A percentile compares a stretch with the other conserved stretches of the same genome.
These are phyloP conservation scores for Dorcus hopei DNA, from an alignment of 2,888 invertebrate species.

Conservation along the genomic window DNA sequence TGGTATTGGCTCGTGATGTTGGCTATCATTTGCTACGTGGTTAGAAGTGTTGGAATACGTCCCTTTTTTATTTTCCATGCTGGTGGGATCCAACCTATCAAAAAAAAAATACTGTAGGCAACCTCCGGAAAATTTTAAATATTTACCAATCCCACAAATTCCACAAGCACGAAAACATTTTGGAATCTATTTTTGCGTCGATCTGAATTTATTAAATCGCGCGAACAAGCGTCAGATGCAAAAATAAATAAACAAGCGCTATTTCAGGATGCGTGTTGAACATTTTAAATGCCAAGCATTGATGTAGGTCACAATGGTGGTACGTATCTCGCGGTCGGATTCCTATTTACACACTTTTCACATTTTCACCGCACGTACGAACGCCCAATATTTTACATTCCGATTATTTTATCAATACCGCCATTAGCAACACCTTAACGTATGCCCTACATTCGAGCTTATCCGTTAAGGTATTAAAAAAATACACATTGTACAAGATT, in stretches of 20 bases:
- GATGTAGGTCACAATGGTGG: slow-evolving; percentile 40
- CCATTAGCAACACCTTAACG: not conserved
- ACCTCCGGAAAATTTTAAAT: not conserved
- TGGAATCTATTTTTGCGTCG: slow-evolving; percentile 4
- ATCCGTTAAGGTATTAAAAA: not conserved
- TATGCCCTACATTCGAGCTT: not conserved
- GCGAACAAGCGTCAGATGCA: not conserved
- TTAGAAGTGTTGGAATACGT: slow-evolving; percentile 34
- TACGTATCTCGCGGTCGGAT: slow-evolving; percentile 1
- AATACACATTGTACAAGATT: slow-evolving; percentile 9
- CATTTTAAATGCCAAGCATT: slow-evolving; percentile 31
- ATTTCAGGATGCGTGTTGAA: slow-evolving; percentile 22
- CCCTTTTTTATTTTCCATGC: slow-evolving; percentile 46
- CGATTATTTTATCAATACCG: not conserved
- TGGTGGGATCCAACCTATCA: slow-evolving; percentile 46
- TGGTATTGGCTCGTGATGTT: slow-evolving; percentile 34
- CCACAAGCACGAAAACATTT: slow-evolving; percentile 53
- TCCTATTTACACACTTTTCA: not conserved
- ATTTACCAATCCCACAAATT: slow-evolving; percentile 44
- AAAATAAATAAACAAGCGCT: slow-evolving; percentile 19
- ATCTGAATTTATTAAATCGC: slow-evolving; percentile 1
- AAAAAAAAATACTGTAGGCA: slow-evolving; percentile 11
- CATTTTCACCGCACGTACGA: not conserved
- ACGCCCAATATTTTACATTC: not conserved
- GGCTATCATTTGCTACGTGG: slow-evolving; percentile 28